Evolutionary conservation across 2,888 invertebrate species (phyloP), one percentile per base, ranked within the genome.

Genomic region (Odontomyia ornata): DNA sequence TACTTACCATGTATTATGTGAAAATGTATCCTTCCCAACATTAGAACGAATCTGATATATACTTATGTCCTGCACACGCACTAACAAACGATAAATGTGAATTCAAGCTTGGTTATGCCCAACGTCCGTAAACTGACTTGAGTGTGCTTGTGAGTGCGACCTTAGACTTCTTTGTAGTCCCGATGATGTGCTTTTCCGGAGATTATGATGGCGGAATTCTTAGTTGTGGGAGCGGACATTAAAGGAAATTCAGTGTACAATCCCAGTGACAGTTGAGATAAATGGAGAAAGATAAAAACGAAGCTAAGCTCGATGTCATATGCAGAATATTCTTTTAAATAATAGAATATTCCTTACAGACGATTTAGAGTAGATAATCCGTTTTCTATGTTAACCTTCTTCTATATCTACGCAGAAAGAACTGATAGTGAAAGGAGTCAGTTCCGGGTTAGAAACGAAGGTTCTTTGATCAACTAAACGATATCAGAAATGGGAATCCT

Each of bases 181-280:
- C n/a, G n/a, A 65, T 36, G 30, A 36, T 65, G 30, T 36, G 65
- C 36, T 30, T 18, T 65, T 65, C 27, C 13, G 27, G 36, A 65
- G 65, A 65, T 65, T 27, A 65, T 65, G 65, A 9, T 18, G 36
- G 36, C 18, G 18, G 36, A 65, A 18, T 7, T 18, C 36, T 52
- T 27, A 43, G 36, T 30, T 36, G 36, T 65, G 9, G 65, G 27
- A 27, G 36, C 18, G 65, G 65, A 27, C 65, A 62, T 65, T 65
- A n/a, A 65, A 36, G 65, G 15, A 65, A 47, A 47, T 69, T 47
- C 69, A 69, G 23, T 47, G 23, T 25, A 47, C 23, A 15, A 46
- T 15, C 21, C 47, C 13, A 69, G 23, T 46, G 69, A 69, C 69
- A 69, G 30, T 47, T 69, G 13, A 69, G 69, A 69, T 69, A 69